Evolutionary conservation across 2,888 invertebrate genomes (phyloP).

Genomic region (Pinctada fucata): DNA sequence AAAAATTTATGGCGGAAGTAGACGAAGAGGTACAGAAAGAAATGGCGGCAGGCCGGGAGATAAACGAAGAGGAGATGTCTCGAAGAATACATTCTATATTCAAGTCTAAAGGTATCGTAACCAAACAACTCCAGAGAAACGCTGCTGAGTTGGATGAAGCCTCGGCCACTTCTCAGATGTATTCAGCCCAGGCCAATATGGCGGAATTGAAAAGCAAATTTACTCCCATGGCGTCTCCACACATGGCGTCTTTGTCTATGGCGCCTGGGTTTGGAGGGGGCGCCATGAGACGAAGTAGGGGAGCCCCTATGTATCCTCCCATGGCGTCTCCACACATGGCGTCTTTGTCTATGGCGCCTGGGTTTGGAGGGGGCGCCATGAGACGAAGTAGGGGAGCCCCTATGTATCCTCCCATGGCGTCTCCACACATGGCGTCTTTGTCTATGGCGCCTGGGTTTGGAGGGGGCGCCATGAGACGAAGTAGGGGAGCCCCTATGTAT

Average conservation of each 20-base stretch:
- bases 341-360: neutral
- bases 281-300: too few species aligned
- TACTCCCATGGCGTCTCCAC: too few species aligned
- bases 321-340: too few species aligned
- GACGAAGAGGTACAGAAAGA: constrained; percentile 61
- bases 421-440: constrained; percentile 14
- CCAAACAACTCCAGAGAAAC: constrained; percentile 53
- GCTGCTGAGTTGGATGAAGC: constrained; percentile 36
- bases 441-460: neutral
- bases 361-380: constrained; percentile 5
- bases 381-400: too few species aligned
- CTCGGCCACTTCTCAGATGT: constrained; percentile 41
- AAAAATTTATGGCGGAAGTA: constrained; percentile 67
- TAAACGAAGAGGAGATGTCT: constrained; percentile 54
- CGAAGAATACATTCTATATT: constrained; percentile 46
- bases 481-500: too few species aligned
- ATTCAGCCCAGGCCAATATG: constrained; percentile 47
- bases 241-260: constrained; percentile 2
- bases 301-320: too few species aligned
- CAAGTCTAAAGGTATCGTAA: constrained; percentile 43
- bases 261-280: constrained; percentile 1
- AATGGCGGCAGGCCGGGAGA: constrained; percentile 51
- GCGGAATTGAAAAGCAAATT: constrained; percentile 44
- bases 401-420: too few species aligned
- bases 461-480: constrained; percentile 1